Evolutionary conservation across 2,888 invertebrate genomes (phyloP), one percentile per base, ranked within the genome.

Genomic region (Zygogramma bicolorata): DNA sequence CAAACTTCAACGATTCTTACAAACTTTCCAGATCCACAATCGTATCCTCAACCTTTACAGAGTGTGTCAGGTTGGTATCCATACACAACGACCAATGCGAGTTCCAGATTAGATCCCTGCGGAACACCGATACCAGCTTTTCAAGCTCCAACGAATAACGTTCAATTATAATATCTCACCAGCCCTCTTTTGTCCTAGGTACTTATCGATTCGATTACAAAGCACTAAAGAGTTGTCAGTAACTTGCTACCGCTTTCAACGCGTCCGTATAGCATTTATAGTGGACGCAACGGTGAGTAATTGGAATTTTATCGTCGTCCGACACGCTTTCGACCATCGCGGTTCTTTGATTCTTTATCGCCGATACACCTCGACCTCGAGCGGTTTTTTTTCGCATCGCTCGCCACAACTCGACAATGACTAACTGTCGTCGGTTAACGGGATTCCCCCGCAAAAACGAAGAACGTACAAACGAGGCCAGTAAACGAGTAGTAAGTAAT

Each of bases 331-430:
- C 20, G 34, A 34, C 10, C 29, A 27, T 34, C 10, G 58, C 13
- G 31, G 58, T 27, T 59, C 58, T 59, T 59, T 31, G 58, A 59
- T 31, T 61, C n/a, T 40, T 61, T 61, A 61, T 61, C 25, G 18
- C 25, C 6, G 46, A n/a, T n/a, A n/a, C n/a, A n/a, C n/a, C 13
- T 13, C 13, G 10, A 34, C 34, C 13, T 46, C 46, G 20, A 22
- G 20, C 20, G 46, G 20, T 46, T 46, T 46, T 46, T 42, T 42
- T 46, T 46, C 8, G 20, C 40, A 13, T 60, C 20, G 34, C 34
- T 61, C 38, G 7, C 40, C 20, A 61, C 38, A 29, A 61, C 38
- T 38, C 25, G 38, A 13, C 61, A 34, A 61, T 61, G 61, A 61
- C 61, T 46, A 61, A 40, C 25, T 60, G 61, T n/a, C 25, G 15